Evolutionary conservation across 2,888 invertebrate genomes (phyloP).

Genomic region (Netelia fuscicornis): DNA sequence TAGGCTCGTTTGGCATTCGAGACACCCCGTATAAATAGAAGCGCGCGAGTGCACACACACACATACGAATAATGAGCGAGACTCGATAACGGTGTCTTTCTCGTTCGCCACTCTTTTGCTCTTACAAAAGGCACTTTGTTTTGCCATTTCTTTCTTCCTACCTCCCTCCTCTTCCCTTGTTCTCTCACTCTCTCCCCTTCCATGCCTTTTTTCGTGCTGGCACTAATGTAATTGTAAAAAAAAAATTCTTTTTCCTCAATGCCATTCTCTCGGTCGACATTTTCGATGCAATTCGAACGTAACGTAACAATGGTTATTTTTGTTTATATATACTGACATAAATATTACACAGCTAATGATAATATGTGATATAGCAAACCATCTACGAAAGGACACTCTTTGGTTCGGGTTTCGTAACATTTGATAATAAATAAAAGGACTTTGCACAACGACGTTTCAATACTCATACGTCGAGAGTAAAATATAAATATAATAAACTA

Average conservation of each 20-base stretch:
- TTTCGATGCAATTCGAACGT: background rate
- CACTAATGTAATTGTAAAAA: slow-evolving; percentile 32
- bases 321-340: too few species aligned
- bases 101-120: slow-evolving; percentile 74
- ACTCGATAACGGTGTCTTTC: slow-evolving; percentile 9
- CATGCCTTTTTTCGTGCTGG: slow-evolving; percentile 8
- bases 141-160: slow-evolving; percentile 57
- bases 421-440: background rate
- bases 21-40: slow-evolving; percentile 83
- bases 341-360: too few species aligned
- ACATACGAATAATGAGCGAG: slow-evolving; percentile 25
- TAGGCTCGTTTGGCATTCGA: slow-evolving; percentile 82
- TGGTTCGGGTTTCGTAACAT: slow-evolving; percentile 1
- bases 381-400: background rate
- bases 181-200: background rate
- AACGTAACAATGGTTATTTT: background rate
- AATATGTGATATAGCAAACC: too few species aligned
- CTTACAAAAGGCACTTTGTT: slow-evolving; percentile 82
- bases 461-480: background rate
- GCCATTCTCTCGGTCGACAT: background rate
- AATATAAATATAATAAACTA: slow-evolving; percentile 16
- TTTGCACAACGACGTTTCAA: background rate
- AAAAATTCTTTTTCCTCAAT: background rate
- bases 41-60: slow-evolving; percentile 67
- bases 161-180: slow-evolving; percentile 15